Evolutionary conservation across 2,113 vertebrate species (phyloP).

Genomic region (Mustela nigripes): DNA sequence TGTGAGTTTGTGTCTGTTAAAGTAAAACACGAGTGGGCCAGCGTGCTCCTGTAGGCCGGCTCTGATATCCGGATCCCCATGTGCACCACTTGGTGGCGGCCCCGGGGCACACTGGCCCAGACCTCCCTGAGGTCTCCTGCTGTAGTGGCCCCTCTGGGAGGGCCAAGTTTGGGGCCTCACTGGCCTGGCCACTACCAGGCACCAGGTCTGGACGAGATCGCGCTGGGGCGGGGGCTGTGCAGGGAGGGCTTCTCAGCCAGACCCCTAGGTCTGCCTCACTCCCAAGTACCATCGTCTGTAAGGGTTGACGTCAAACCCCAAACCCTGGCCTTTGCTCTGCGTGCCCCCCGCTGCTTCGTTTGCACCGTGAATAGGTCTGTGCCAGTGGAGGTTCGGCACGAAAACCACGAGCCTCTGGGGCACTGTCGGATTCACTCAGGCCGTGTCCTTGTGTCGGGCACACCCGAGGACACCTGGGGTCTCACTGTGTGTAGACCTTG

Average conservation of each 20-base stretch:
- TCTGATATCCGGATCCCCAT: not conserved
- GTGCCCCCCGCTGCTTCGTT: accelerated
- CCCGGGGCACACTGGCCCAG: not conserved
- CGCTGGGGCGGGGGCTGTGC: not conserved
- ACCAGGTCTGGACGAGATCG: not conserved
- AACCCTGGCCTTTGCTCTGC: accelerated
- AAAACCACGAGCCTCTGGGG: accelerated
- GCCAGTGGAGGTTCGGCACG: not conserved
- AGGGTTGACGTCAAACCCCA: not conserved
- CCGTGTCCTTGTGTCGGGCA: accelerated
- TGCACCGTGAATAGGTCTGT: not conserved
- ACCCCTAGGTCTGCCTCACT: not conserved
- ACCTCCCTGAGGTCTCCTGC: not conserved
- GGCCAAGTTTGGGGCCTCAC: not conserved
- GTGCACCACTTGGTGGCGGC: accelerated
- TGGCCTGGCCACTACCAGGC: not conserved
- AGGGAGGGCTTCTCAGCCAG: not conserved
- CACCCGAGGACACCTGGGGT: not conserved
- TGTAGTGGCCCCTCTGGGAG: not conserved
- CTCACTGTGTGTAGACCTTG: accelerated
- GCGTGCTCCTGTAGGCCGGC: accelerated
- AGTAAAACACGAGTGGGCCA: not conserved
- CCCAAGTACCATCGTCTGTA: too few relatives aligned
- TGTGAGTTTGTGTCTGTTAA: accelerated
- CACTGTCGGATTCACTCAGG: not conserved